Percentiles rank a stretch among this genome's conserved stretches.
Conservation (phyloP, 1,140 invertebrate genomes). For the Drosophila bipectinata region DNA sequence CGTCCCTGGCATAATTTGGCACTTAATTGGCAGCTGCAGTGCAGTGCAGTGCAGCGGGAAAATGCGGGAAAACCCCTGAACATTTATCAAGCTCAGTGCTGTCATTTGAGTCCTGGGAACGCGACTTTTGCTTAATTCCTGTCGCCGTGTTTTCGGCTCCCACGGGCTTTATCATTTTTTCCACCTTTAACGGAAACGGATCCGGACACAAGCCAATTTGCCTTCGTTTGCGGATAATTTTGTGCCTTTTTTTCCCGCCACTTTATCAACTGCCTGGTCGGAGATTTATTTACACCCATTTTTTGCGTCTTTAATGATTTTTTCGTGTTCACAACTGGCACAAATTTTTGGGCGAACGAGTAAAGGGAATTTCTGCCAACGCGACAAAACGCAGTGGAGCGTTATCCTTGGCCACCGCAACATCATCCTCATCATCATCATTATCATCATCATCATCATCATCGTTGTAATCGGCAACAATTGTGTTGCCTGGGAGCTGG, state of each 20-base stretch:
- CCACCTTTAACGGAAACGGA: conserved; percentile 6
- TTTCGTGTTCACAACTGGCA: conserved; percentile 46
- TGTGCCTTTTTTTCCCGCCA: background rate
- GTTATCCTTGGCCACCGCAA: conserved; percentile 43
- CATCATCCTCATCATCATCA: conserved; percentile 30
- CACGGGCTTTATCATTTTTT: conserved; percentile 13
- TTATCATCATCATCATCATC: conserved; percentile 43
- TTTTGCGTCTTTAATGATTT: conserved; percentile 39
- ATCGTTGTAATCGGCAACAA: conserved; percentile 22
- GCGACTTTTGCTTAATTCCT: conserved; percentile 20
- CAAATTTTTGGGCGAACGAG: conserved; percentile 7
- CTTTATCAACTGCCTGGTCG: conserved; percentile 21
- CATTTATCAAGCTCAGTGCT: conserved; percentile 67
- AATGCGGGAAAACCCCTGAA: conserved; percentile 6
- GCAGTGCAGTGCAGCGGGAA: conserved; percentile 4
- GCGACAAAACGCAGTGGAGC: conserved; percentile 57
- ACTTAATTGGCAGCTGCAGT: conserved; percentile 74
- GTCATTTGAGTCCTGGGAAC: conserved; percentile 23
- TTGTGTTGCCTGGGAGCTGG: conserved; percentile 11
- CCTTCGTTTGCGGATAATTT: conserved; percentile 22
- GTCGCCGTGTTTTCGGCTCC: background rate
- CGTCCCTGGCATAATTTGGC: conserved; percentile 68
- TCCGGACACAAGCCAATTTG: conserved; percentile 36
- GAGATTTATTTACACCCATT: conserved; percentile 37
- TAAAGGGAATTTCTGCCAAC: conserved; percentile 59